Evolutionary conservation across 2,888 invertebrate species (phyloP).

Genomic region (Thecophora atra): DNA sequence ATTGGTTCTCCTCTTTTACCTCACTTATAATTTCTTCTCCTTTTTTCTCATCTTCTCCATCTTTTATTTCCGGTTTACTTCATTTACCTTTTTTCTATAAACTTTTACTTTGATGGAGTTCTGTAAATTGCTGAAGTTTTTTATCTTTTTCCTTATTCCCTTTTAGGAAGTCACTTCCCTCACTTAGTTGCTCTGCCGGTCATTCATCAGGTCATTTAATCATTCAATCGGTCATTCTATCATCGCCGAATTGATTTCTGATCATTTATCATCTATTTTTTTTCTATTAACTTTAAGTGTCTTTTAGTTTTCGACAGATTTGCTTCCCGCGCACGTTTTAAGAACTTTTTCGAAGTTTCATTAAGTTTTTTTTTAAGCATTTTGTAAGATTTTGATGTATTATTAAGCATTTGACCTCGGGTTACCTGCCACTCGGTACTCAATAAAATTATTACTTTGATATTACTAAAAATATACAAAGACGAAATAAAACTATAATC

Average conservation of each 20-base stretch:
- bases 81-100: slow-evolving; percentile 4
- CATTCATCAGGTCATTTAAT: not conserved
- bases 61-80: not conserved
- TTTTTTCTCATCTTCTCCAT: not conserved
- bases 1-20: too few relatives aligned
- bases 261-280: slow-evolving; percentile 29
- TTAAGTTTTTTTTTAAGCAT: slow-evolving; percentile 19
- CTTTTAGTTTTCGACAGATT: not conserved
- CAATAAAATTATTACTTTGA: too few relatives aligned
- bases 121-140: not conserved
- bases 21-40: not conserved
- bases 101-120: too few relatives aligned
- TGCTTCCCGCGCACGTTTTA: slow-evolving; percentile 21
- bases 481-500: too few relatives aligned
- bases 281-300: slow-evolving; percentile 13
- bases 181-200: slow-evolving; percentile 12
- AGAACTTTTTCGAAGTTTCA: slow-evolving; percentile 35
- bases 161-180: not conserved
- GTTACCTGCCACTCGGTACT: too few relatives aligned
- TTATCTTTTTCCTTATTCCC: not conserved
- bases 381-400: too few relatives aligned
- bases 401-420: too few relatives aligned
- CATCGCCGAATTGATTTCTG: slow-evolving; percentile 26
- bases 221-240: not conserved
- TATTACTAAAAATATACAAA: too few relatives aligned